phyloP scores from a whole-genome alignment of 2,888 invertebrate genomes.

The Caenorhabditis wallacei region DNA sequence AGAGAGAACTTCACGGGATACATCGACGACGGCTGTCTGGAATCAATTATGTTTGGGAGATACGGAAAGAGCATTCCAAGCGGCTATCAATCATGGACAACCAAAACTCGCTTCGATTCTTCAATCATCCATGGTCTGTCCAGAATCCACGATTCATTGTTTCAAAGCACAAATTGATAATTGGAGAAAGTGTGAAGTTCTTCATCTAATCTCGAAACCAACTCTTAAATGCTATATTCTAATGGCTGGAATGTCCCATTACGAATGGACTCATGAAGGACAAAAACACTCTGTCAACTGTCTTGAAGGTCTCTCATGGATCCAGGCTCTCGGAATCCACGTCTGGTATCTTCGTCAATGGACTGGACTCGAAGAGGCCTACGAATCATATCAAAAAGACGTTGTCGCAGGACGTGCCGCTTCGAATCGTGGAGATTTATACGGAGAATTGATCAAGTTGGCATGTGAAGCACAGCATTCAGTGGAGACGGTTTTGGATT shows the following conservation, averaged over 20 bases:
- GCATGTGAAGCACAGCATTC: constrained; percentile 63
- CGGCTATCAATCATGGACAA: constrained; percentile 53
- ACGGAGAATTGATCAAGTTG: constrained; percentile 65
- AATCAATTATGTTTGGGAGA: constrained; percentile 66
- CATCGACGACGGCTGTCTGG: constrained; percentile 57
- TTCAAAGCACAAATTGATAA: constrained; percentile 55
- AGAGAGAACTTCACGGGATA: not conserved
- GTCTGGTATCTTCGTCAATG: constrained; percentile 68
- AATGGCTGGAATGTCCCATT: constrained; percentile 66
- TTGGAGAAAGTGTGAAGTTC: constrained; percentile 59
- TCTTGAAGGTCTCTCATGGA: constrained; percentile 71
- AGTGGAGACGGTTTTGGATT: constrained; percentile 68
- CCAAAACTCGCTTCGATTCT: constrained; percentile 63
- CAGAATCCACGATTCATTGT: constrained; percentile 56
- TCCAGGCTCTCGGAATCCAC: constrained; percentile 69
- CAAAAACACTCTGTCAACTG: constrained; percentile 62
- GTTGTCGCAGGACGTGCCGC: constrained; percentile 57
- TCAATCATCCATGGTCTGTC: constrained; percentile 63
- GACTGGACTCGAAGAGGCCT: constrained; percentile 67
- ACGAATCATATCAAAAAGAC: constrained; percentile 49
- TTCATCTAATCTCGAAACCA: constrained; percentile 53
- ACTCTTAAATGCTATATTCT: constrained; percentile 70
- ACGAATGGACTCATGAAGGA: constrained; percentile 52
- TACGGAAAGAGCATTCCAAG: constrained; percentile 60
- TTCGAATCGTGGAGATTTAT: constrained; percentile 55